phyloP scores from a whole-genome alignment of 2,888 invertebrate species.

The Plebejus melissa region DNA sequence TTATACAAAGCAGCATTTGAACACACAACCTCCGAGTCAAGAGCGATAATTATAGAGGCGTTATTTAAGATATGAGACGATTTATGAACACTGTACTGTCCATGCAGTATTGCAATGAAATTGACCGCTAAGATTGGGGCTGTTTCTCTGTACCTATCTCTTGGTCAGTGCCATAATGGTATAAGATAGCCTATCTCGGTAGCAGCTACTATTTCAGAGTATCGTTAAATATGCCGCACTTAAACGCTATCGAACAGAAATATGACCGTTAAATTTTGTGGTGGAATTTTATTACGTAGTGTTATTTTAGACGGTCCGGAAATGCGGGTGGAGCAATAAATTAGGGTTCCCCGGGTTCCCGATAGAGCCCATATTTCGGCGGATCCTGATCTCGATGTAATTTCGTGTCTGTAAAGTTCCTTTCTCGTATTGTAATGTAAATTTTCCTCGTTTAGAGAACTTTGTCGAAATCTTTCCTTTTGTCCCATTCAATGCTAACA shows the following conservation, averaged over 20 bases:
- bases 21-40: no score
- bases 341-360: constrained; percentile 44
- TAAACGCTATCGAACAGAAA: constrained; percentile 26
- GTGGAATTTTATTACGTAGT: constrained; percentile 43
- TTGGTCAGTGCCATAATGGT: not conserved
- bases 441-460: constrained; percentile 56
- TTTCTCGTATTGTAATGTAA: constrained; percentile 62
- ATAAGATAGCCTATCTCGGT: not conserved
- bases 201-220: not conserved
- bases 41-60: no score
- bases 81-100: no score
- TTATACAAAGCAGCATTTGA: no score
- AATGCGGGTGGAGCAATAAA: constrained; percentile 49
- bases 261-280: constrained; percentile 31
- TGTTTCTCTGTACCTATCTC: not conserved
- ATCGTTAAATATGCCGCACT: not conserved
- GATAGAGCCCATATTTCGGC: constrained; percentile 49
- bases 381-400: constrained; percentile 48
- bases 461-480: constrained; percentile 52
- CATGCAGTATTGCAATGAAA: no score
- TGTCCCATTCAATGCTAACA: constrained; percentile 56
- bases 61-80: no score
- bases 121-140: not conserved
- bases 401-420: constrained; percentile 56
- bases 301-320: constrained; percentile 43